Conservation (phyloP, 1,140 invertebrate species). For the Cydia amplana region DNA sequence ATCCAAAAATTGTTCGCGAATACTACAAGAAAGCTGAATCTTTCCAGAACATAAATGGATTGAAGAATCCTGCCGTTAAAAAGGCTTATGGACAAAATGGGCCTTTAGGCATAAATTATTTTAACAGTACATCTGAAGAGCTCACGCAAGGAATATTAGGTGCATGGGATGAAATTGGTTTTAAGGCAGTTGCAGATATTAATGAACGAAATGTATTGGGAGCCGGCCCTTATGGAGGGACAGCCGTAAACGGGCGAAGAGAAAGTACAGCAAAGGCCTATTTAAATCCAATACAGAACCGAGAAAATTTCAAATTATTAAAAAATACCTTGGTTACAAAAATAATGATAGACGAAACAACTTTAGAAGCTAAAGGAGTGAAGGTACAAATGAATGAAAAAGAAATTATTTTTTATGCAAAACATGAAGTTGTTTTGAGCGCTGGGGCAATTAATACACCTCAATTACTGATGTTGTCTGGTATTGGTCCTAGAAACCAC, state of each 20-base stretch:
- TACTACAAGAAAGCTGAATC: constrained; percentile 47
- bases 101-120: constrained; percentile 42
- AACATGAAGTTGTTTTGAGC: constrained; percentile 78
- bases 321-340: constrained; percentile 80
- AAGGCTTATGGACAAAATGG: constrained; percentile 42
- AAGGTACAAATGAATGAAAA: constrained; percentile 51
- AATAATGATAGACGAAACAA: constrained; percentile 52
- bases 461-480: constrained; percentile 74
- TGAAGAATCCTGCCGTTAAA: constrained; percentile 35
- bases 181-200: constrained; percentile 50
- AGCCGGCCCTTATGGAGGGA: constrained; percentile 58
- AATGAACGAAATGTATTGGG: constrained; percentile 63
- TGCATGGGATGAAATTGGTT: constrained; percentile 51
- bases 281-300: constrained; percentile 76
- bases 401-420: constrained; percentile 54
- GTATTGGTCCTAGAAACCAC: constrained; percentile 67
- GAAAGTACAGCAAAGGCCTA: constrained; percentile 82
- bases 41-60: constrained; percentile 36
- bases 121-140: constrained; percentile 39
- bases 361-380: constrained; percentile 55
- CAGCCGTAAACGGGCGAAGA: constrained; percentile 79
- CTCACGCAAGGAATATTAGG: constrained; percentile 58
- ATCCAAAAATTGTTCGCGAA: constrained; percentile 65
- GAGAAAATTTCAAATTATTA: constrained; percentile 84
- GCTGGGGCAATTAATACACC: constrained; percentile 79